A percentile compares a stretch with the other conserved stretches of the same genome.
phyloP scores from a whole-genome alignment of 2,888 invertebrate species.

The Neuroscelio doddi region DNA sequence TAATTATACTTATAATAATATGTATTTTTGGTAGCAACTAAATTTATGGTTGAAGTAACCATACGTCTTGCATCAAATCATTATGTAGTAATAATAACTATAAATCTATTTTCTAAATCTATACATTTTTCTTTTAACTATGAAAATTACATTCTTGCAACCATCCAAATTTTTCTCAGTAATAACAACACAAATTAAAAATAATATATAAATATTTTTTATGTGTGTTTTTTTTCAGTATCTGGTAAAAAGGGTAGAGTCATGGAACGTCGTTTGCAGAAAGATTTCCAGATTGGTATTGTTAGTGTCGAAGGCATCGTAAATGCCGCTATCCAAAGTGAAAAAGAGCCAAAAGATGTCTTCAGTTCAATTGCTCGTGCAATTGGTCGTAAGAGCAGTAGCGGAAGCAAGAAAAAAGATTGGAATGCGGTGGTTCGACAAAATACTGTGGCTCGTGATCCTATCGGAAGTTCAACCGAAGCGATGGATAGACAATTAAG shows the following conservation, averaged over 20 bases:
- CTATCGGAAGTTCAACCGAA: conserved; percentile 85
- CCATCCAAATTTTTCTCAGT: not conserved
- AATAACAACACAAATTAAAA: no score
- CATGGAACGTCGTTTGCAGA: conserved; percentile 88
- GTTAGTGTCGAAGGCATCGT: conserved; percentile 86
- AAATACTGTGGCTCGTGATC: conserved; percentile 80
- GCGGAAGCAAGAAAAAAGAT: conserved; percentile 78
- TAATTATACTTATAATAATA: no score
- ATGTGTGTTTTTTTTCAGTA: no score
- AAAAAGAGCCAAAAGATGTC: conserved; percentile 83
- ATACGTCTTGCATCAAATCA: no score
- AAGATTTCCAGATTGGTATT: conserved; percentile 90
- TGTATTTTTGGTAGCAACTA: no score
- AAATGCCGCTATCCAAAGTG: conserved; percentile 80
- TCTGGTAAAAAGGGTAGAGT: conserved; percentile 89
- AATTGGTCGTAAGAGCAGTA: conserved; percentile 78
- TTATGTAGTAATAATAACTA: no score
- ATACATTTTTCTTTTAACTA: no score
- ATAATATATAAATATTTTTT: no score
- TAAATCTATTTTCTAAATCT: no score
- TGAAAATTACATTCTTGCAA: no score
- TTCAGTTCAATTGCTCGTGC: conserved; percentile 89
- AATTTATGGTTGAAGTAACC: no score
- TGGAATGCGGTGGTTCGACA: conserved; percentile 89
- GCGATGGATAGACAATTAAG: conserved; percentile 78